Percentiles rank a stretch among this genome's conserved stretches.
phyloP scores from a whole-genome alignment of 2,888 invertebrate genomes.

The Tyria jacobaeae region DNA sequence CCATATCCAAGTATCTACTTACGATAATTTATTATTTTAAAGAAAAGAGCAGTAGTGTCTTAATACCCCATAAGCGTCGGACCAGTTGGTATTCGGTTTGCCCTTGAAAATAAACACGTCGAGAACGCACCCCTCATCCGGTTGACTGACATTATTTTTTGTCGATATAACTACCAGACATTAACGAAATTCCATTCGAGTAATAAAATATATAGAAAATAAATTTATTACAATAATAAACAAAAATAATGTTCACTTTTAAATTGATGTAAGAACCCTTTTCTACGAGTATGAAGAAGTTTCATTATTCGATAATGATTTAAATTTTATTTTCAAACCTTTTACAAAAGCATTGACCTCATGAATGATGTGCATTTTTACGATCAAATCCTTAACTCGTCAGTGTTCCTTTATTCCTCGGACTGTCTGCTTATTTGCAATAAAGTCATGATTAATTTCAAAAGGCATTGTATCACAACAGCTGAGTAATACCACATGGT shows the following conservation, averaged over 20 bases:
- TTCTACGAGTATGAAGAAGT: background rate
- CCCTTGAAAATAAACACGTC: conserved; percentile 68
- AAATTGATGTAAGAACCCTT: background rate
- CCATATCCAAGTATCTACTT: background rate
- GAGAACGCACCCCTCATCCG: conserved; percentile 69
- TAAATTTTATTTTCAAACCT: conserved; percentile 23
- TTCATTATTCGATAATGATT: conserved; percentile 12
- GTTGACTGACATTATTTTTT: conserved; percentile 54
- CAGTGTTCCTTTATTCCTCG: conserved; percentile 36
- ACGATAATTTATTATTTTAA: too few species aligned
- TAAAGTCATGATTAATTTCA: conserved; percentile 52
- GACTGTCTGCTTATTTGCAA: conserved; percentile 51
- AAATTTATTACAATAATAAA: background rate
- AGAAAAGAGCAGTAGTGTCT: conserved; percentile 46
- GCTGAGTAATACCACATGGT: conserved; percentile 32
- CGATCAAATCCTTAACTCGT: conserved; percentile 41
- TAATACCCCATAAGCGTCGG: conserved; percentile 65
- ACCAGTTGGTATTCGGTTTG: conserved; percentile 63
- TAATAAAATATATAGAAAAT: background rate
- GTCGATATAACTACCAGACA: conserved; percentile 23
- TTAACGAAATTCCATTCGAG: conserved; percentile 6
- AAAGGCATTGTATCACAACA: conserved; percentile 32
- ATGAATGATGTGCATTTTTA: conserved; percentile 51
- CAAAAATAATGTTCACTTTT: background rate
- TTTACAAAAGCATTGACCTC: conserved; percentile 31